Percentiles rank a stretch among this genome's conserved stretches.
Evolutionary conservation across 64 coral and sea anemone genomes (phyloP).

Genomic region (Actinia tenebrosa): DNA sequence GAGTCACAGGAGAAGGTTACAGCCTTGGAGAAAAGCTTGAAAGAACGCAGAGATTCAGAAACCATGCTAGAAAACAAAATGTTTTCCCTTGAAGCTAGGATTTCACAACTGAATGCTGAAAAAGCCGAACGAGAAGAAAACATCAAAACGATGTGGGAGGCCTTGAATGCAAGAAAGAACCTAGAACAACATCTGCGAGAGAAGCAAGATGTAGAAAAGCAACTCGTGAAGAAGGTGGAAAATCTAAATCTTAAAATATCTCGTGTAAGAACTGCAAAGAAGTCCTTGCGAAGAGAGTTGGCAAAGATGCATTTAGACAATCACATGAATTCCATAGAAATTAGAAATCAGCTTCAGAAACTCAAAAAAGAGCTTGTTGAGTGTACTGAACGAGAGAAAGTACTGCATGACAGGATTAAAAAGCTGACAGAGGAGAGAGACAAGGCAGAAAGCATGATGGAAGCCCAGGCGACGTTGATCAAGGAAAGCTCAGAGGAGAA

Average conservation of each 20-base stretch:
- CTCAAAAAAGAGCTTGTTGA: neutral
- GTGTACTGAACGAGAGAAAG: neutral
- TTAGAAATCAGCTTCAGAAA: neutral
- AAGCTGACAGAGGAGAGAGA: neutral
- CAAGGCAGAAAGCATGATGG: neutral
- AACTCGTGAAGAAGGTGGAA: neutral
- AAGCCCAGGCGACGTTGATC: neutral
- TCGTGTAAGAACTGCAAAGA: neutral
- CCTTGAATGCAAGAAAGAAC: neutral
- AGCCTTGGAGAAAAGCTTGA: neutral
- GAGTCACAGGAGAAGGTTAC: neutral
- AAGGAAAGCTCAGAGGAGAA: neutral
- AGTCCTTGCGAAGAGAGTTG: neutral
- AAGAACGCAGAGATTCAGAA: neutral
- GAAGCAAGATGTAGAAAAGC: neutral
- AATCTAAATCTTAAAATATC: neutral
- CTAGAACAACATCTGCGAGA: neutral
- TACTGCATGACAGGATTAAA: neutral
- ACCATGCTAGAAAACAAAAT: neutral
- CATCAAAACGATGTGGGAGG: neutral
- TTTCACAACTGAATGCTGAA: neutral
- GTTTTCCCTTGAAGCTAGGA: neutral
- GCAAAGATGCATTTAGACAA: neutral
- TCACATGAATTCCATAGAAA: neutral
- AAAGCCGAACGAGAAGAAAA: neutral